Base-by-base conservation (phyloP, 2,888 invertebrate genomes). In the Trypoxylon attenuatum region DNA sequence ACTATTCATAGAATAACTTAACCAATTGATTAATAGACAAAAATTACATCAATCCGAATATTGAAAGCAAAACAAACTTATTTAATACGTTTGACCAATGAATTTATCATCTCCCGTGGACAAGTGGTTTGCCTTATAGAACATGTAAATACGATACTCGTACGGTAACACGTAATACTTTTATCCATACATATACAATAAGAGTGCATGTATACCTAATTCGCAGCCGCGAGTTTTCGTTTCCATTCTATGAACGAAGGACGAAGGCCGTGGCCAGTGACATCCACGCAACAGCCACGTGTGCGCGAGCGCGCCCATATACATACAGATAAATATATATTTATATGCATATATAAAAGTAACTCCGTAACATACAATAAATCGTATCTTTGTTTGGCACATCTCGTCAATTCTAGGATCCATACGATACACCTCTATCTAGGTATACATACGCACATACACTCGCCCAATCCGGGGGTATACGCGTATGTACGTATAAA, bases 361-460 rank as follows among this genome's bases (percentile, higher is more conserved):
- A 80, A 74, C 71, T 67, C 69, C 67, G 39, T 76, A 73, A 79
- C 76, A 59, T 73, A 79, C 70, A 76, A 76, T 78, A 79, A 75
- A 76, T 75, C 69, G 71, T 79, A 73, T 75, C 65, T 77, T 75
- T 68, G 27, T 80, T 80, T 82, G 83, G 83, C 83, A 83, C 82
- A 80, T 80, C 72, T 80, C 73, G 62, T 72, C 70, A 67, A 69
- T 68, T 71, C 69, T 69, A 67, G 60, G 54, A 75, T 72, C 22
- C 60, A 39, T 62, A 70, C 55, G 51, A 54, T 67, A 68, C 47
- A 69, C 52, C 46, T 61, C 10, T 33, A 22, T 42, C 47, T 62
- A 62, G 59, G 58, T 62, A 56, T 51, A 56, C 62, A 55, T 56
- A 64, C 53, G 53, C 15, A 39, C 49, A 56, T 46, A 56, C 62